Evolutionary conservation across 1,140 invertebrate species (phyloP), one percentile per base, ranked within the genome.

Genomic region (Drosophila willistoni): DNA sequence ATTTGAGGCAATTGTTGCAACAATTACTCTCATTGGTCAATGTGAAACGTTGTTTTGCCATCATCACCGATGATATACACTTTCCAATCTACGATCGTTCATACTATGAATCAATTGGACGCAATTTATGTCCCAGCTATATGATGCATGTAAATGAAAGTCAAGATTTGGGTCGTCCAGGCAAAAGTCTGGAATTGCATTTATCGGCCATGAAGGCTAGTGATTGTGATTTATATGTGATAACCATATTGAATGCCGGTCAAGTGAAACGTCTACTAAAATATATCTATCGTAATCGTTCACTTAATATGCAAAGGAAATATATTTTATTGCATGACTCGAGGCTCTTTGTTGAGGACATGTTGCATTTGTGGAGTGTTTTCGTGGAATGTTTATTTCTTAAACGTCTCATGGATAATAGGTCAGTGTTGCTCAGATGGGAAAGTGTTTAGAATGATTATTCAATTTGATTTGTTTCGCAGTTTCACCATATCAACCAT

Each of bases 311-410:
- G 0, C 93, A 94, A 90, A 94, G 94, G 7, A 95, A 94, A 71
- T 97, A 94, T 73, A 91, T 97, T 34, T 89, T 96, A 33, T 90
- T 96, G 0, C 93, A 96, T 71, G 96, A 97, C 84, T 90, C 93
- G 42, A 93, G 95, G 36, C 90, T 97, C 0, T 95, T 96, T 64
- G 90, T 92, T 17, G 92, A 93, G 57, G 93, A 95, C n/a, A 92
- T 95, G 69, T 93, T 95, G 77, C 96, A 96, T 76, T 77, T 97
- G 7, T 97, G 96, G 96, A 96, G 95, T 47, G 93, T 95, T 72
- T 95, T 96, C 22, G 93, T 96, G 2, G 96, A 96, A 76, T 94
- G 96, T 0, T 86, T 97, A n/a, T 97, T 97, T 66, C 92, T 97
- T 0, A 73, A 64, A 33, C 64, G 69, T 0, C 51, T 78, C 1